A percentile compares a stretch with the other conserved stretches of the same genome.
phyloP scores from a whole-genome alignment of 2,888 invertebrate species.

The Dynastes tityus region DNA sequence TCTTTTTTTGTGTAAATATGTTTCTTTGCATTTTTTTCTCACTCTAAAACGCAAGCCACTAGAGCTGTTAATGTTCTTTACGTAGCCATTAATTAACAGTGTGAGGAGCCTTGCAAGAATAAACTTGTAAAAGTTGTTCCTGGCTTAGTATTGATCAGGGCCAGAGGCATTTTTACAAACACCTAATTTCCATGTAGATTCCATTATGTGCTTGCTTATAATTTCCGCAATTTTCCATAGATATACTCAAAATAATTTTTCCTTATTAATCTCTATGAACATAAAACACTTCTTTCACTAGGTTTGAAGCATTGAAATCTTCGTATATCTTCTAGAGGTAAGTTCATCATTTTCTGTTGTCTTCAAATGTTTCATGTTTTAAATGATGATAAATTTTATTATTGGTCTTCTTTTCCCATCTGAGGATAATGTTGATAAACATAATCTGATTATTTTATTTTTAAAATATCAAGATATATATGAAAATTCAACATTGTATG shows the following conservation, averaged over 20 bases:
- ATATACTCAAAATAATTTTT: neutral
- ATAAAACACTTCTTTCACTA: neutral
- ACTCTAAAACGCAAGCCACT: constrained; percentile 39
- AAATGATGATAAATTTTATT: constrained; percentile 39
- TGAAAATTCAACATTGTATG: too few species aligned
- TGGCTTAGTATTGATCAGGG: constrained; percentile 23
- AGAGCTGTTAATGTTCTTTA: constrained; percentile 45
- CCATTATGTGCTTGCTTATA: neutral
- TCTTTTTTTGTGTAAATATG: neutral
- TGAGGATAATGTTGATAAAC: constrained; percentile 30
- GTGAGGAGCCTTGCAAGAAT: constrained; percentile 48
- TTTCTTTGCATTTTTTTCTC: neutral
- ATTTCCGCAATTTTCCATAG: neutral
- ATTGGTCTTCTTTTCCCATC: constrained; percentile 50
- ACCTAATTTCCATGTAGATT: neutral
- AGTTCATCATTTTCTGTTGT: constrained; percentile 4
- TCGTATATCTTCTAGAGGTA: neutral
- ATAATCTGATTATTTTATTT: constrained; percentile 37
- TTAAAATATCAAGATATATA: too few species aligned
- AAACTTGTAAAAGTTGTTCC: constrained; percentile 24
- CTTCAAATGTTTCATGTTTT: neutral
- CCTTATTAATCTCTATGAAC: neutral
- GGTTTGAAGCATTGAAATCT: neutral
- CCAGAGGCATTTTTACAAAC: constrained; percentile 27
- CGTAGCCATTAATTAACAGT: constrained; percentile 13